phyloP scores from a whole-genome alignment of 1,140 invertebrate species.

The Chionoecetes opilio region DNA sequence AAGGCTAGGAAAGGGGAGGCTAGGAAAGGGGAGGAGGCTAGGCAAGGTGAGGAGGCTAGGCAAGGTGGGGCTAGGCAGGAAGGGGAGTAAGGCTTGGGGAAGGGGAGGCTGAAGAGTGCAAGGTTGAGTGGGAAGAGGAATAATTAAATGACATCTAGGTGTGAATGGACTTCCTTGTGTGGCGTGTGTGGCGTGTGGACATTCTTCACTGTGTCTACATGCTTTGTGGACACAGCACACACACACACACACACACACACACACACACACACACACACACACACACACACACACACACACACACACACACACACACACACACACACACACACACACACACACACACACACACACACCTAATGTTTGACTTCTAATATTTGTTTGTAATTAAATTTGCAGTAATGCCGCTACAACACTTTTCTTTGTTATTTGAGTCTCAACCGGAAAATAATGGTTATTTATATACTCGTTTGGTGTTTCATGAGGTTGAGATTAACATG shows the following conservation, averaged over 20 bases:
- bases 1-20: background rate
- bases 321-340: too few relatives aligned
- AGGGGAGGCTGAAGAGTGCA: background rate
- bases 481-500: too few relatives aligned
- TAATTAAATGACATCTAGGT: background rate
- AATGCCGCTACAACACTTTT: too few relatives aligned
- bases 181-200: background rate
- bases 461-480: too few relatives aligned
- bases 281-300: slow-evolving; percentile 47
- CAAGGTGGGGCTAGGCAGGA: background rate
- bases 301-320: too few relatives aligned
- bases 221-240: background rate
- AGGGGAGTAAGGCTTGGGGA: background rate
- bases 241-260: slow-evolving; percentile 49
- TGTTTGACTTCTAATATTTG: too few relatives aligned
- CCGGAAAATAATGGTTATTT: too few relatives aligned
- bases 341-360: too few relatives aligned
- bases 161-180: background rate
- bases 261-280: slow-evolving; percentile 51
- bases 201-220: background rate
- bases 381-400: too few relatives aligned
- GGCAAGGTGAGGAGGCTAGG: background rate
- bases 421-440: too few relatives aligned
- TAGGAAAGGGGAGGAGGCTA: background rate
- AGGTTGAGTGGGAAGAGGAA: background rate